A percentile compares a stretch with the other conserved stretches of the same genome.
Evolutionary conservation across 37 sponge, comb jelly and placozoan genomes (phyloP).

Genomic region (Ephydatia muelleri): DNA sequence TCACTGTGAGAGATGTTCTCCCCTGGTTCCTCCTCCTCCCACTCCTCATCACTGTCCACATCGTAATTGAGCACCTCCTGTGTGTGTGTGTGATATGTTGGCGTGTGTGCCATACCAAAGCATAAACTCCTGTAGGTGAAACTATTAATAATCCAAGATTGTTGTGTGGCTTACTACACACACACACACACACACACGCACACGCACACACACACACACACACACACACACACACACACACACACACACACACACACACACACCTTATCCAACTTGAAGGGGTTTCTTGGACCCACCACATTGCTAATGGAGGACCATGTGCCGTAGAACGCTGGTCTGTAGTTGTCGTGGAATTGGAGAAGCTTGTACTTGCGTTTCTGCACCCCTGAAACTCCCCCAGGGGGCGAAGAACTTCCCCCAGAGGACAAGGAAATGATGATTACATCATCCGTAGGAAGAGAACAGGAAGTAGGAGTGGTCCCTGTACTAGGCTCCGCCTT

Average conservation of each 20-base stretch:
- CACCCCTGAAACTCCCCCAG: constrained; percentile 4
- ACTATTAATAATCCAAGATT: too few species aligned
- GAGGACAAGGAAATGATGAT: constrained; percentile 25
- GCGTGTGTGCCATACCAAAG: background rate
- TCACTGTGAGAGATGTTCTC: constrained; percentile 83
- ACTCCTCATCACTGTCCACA: constrained; percentile 96
- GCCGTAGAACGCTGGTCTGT: constrained; percentile 94
- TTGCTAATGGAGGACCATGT: constrained; percentile 78
- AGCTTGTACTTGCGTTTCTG: constrained; percentile 71
- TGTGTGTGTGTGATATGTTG: background rate
- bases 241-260: background rate
- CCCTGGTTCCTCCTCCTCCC: constrained; percentile 97
- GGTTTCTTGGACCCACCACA: constrained; percentile 65
- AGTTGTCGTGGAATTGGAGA: constrained; percentile 91
- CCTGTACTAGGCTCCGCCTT: background rate
- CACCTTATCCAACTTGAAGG: constrained; percentile 84
- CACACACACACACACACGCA: too few species aligned
- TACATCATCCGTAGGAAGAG: constrained; percentile 10
- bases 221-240: too few species aligned
- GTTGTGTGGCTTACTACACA: too few species aligned
- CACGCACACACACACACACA: too few species aligned
- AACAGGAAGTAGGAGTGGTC: background rate
- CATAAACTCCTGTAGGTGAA: too few species aligned
- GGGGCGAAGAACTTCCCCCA: background rate
- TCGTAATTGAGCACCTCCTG: constrained; percentile 70